Percentiles rank a stretch among this genome's conserved stretches.
Conservation (phyloP, 2,113 vertebrate species). For the Bujurquina vittata region DNA sequence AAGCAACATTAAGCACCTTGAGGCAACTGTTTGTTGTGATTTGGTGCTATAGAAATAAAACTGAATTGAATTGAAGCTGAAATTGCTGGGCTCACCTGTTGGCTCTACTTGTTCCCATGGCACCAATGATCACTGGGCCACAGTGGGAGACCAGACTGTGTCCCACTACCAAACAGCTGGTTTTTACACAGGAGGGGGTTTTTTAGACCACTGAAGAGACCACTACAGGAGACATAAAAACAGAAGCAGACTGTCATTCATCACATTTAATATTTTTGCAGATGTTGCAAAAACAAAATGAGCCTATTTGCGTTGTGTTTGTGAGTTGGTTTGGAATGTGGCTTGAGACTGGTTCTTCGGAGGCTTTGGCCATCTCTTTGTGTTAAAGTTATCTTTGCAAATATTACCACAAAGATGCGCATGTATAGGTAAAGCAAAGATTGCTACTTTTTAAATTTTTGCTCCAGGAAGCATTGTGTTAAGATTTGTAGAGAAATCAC, state of each 20-base stretch:
- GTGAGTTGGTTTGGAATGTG: not conserved
- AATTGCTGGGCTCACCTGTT: conserved; percentile 67
- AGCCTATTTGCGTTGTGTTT: not conserved
- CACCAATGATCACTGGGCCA: conserved; percentile 48
- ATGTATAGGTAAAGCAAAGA: not conserved
- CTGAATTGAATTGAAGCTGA: not conserved
- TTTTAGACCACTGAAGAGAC: conserved; percentile 9
- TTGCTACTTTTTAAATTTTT: no score
- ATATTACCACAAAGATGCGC: not conserved
- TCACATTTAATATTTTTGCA: not conserved
- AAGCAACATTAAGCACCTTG: not conserved
- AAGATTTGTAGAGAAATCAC: not conserved
- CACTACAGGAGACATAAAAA: conserved; percentile 21
- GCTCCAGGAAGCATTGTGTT: not conserved
- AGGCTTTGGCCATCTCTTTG: not conserved
- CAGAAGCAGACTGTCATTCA: not conserved
- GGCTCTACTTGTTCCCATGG: conserved; percentile 78
- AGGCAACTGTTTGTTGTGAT: no score
- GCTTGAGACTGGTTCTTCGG: no score
- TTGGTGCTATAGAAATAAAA: no score
- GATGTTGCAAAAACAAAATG: not conserved
- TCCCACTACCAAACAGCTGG: conserved; percentile 53
- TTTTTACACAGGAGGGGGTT: conserved; percentile 30
- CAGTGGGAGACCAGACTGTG: conserved; percentile 27
- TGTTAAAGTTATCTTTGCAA: conserved; percentile 22